Evolutionary conservation across 1,140 invertebrate genomes (phyloP), one percentile per base, ranked within the genome.

Genomic region (Calliopsis andreniformis): DNA sequence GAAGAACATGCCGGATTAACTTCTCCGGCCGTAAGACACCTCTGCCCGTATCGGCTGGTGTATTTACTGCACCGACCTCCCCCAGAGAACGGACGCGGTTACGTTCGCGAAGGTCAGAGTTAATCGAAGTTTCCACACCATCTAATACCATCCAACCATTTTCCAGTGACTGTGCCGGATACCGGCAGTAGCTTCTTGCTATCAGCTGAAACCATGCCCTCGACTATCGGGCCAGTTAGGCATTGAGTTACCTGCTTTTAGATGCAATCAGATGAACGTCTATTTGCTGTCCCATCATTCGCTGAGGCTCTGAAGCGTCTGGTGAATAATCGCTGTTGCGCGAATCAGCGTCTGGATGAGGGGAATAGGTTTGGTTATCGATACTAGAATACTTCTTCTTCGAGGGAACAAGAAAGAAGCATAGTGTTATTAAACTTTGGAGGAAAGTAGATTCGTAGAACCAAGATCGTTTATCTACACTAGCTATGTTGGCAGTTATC

Each of bases 111-210:
- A 83, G 75, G 73, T 80, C 58, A 66, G 51, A 78, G 68, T 78
- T 83, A 83, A 83, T 83, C 75, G 68, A 82, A 78, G 58, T 80
- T 82, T 78, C 47, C 25, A 42, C 80, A 53, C 49, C 67, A 51
- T 78, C 79, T 83, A 83, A 81, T 81, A 81, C 66, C 62, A 45
- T 62, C 47, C 51, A 76, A 59, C 59, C 71, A 35, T 72, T 69
- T 69, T 55, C 61, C 55, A 42, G 45, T 76, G 72, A 47, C 66
- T 81, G 59, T 80, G 63, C 66, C 64, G 51, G 53, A 82, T 63
- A 47, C 66, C 12, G 49, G 39, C 51, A 67, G 45, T 66, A 66
- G 43, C 79, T 58, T 39, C 39, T 59, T 43, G 55, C 55, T 82
- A 81, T 81, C 55, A 81, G 69, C 61, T 16, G 16, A 18, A 59